Conservation (phyloP, 2,888 invertebrate genomes). For the Lymantria dispar region DNA sequence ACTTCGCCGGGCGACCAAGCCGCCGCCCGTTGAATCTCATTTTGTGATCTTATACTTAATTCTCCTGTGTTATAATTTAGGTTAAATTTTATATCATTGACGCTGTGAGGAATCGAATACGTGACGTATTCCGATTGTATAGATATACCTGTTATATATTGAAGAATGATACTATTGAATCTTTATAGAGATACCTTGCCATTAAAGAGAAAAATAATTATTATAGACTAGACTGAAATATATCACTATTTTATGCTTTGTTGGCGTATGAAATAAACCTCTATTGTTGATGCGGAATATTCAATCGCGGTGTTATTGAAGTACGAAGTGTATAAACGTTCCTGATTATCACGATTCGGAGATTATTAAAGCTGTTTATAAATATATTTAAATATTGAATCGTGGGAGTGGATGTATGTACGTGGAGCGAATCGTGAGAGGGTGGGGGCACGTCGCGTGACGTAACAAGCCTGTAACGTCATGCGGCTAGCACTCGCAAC, state of each 20-base stretch:
- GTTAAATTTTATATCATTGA: slow-evolving; percentile 83
- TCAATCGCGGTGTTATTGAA: slow-evolving; percentile 50
- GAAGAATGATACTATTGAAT: slow-evolving; percentile 78
- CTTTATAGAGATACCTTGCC: slow-evolving; percentile 82
- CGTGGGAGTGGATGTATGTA: slow-evolving; percentile 43
- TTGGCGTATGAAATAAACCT: slow-evolving; percentile 76
- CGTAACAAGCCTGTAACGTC: not conserved
- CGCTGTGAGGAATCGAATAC: slow-evolving; percentile 79
- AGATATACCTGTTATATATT: slow-evolving; percentile 80
- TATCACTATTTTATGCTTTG: slow-evolving; percentile 82
- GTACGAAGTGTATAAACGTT: slow-evolving; percentile 63
- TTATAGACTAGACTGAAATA: slow-evolving; percentile 82
- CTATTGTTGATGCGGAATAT: slow-evolving; percentile 70
- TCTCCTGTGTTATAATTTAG: slow-evolving; percentile 83
- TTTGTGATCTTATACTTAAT: slow-evolving; percentile 83
- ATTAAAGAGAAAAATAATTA: slow-evolving; percentile 76
- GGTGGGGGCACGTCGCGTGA: slow-evolving; percentile 6
- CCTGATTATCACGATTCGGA: slow-evolving; percentile 64
- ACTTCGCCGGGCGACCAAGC: slow-evolving; percentile 70
- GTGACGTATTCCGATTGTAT: slow-evolving; percentile 75
- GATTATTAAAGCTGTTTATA: slow-evolving; percentile 66
- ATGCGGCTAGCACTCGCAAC: not conserved
- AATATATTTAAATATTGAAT: slow-evolving; percentile 53
- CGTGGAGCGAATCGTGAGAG: slow-evolving; percentile 31
- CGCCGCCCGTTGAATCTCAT: slow-evolving; percentile 80